Evolutionary conservation across 2,888 invertebrate species (phyloP), one percentile per base, ranked within the genome.

Genomic region (Andricus curvator): DNA sequence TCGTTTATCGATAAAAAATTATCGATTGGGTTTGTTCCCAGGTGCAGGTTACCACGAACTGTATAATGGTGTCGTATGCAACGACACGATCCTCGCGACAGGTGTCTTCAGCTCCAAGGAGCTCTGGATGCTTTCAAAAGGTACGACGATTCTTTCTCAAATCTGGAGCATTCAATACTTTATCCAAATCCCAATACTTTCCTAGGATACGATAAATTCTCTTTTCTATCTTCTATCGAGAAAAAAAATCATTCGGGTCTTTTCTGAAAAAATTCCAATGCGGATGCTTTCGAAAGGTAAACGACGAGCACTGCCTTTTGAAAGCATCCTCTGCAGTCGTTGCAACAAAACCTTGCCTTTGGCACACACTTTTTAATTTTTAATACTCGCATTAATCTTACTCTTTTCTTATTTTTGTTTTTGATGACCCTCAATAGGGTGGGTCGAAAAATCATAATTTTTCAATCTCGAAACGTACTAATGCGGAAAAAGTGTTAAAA

Each of bases 21-120:
- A 86, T 88, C 86, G 85, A 88, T 90, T 91, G 92, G 90, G 88
- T 92, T 88, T 92, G 91, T 93, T 92, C 91, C 89, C 92, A 92
- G 92, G 92, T 93, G 89, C 92, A 91, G 91, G 93, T 89, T 93
- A 93, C 91, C 97, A 98, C 95, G 98, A 98, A 95, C 98, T 98
- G 93, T 98, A 98, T 95, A 98, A 98, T 94, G 98, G 98, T 93
- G 98, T 99, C 93, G 97, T 98, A 94, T 98, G 98, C 96, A 98
- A 98, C 95, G 98, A 99, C 95, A 99, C 99, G 94, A 99, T 99
- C 94, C 96, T 98, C 96, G 99, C 99, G 93, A 99, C 99, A 92
- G 99, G 99, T 93, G 99, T 99, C 94, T 99, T 99, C 96, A 98
- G 99, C 91, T 99, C 99, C 92, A 98, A 98, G 95, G 99, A 99